Base-by-base conservation (phyloP, 92 coral and sea anemone species). In the Muricea muricata region DNA sequence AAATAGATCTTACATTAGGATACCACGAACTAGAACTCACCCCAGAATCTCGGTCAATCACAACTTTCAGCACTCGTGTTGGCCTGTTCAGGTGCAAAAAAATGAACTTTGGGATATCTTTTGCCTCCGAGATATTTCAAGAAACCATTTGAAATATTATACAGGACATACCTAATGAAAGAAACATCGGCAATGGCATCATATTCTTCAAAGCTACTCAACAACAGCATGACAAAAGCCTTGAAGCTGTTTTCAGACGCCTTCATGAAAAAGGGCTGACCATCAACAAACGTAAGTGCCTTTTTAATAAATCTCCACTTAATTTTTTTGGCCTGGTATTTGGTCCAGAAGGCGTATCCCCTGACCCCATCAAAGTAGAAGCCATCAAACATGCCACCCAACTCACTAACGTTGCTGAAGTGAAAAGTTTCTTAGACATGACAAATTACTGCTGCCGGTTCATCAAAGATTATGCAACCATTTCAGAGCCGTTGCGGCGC, bases 111-210 rank as follows among this genome's bases (percentile, higher is more conserved):
- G 87, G 87, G 6, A 67, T 28, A 37, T 45, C 20, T 24, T 82
- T 79, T 18, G 86, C 86, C 14, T 46, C 79, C 8, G 79, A 82
- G 24, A 68, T 82, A 40, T 82, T 69, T 24, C 71, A 70, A 42
- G 52, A 82, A 4, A 34, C 78, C 20, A 68, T 82, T 4, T 69
- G 33, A 9, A 68, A 52, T 25, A 39, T 67, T n/a, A 28, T 82
- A 15, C 79, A 50, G 4, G 86, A 68, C 52, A 82, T 82, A 20
- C 79, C 79, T 50, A 69, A 45, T 2, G 45, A 28, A 4, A 68
- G 20, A 21, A 81, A 81, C 76, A 81, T 81, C 57, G 28, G 20
- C 6, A 77, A 57, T 25, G 79, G 70, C 7, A 47, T 67, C 58
- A 68, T 82, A 1, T 21, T 82, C 8, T 68, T 67, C 20, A 79